Percentiles rank a stretch among this genome's conserved stretches.
These are phyloP conservation scores for Leuciscus waleckii DNA, from an alignment of 2,797 vertebrate genomes.

Conservation along the genomic window DNA sequence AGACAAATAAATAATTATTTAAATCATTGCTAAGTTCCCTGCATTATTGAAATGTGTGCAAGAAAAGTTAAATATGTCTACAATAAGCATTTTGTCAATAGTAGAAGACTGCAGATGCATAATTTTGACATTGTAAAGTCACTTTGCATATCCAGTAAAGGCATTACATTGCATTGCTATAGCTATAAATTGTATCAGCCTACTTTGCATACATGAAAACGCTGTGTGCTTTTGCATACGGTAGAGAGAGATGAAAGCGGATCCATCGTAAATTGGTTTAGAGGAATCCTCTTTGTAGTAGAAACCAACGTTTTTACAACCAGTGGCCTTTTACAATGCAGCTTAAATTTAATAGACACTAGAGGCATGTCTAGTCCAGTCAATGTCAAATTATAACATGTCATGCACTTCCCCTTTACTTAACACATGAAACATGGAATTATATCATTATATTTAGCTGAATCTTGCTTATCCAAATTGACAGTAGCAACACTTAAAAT, in stretches of 20 bases:
- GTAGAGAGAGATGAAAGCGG: slow-evolving; percentile 68
- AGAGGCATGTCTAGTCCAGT: background rate
- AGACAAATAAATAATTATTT: background rate
- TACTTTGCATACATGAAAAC: slow-evolving; percentile 54
- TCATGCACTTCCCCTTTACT: background rate
- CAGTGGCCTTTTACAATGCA: slow-evolving; percentile 38
- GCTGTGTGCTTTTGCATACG: slow-evolving; percentile 66
- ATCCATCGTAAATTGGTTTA: slow-evolving; percentile 75
- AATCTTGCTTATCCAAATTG: background rate
- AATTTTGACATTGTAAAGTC: background rate
- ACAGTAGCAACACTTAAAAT: slow-evolving; percentile 4
- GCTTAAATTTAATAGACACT: slow-evolving; percentile 26
- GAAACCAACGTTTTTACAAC: slow-evolving; percentile 70
- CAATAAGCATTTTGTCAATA: background rate
- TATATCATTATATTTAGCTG: slow-evolving; percentile 9
- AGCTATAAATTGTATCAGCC: slow-evolving; percentile 16
- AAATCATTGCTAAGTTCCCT: background rate
- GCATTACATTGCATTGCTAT: background rate
- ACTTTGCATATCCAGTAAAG: slow-evolving; percentile 24
- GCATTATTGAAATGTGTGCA: background rate
- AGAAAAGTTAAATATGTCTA: background rate
- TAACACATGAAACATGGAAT: background rate
- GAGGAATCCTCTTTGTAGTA: slow-evolving; percentile 75
- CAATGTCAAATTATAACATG: background rate
- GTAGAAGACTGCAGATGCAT: background rate